Percentiles rank a stretch among this genome's conserved stretches.
phyloP scores from a whole-genome alignment of 2,113 vertebrate species.

The Felis catus region DNA sequence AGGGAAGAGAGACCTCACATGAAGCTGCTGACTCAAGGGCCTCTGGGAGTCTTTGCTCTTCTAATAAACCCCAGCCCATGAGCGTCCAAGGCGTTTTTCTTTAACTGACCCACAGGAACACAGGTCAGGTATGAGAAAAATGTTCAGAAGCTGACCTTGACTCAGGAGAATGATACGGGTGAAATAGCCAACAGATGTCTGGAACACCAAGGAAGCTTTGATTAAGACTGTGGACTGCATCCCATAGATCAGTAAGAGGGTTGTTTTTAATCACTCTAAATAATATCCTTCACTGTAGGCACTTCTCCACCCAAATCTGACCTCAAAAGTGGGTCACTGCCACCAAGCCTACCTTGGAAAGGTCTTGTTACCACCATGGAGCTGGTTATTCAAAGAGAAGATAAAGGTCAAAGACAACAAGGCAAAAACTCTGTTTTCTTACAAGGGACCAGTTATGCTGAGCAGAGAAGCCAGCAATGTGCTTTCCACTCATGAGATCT shows the following conservation, averaged over 20 bases:
- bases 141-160: slow-evolving; percentile 57
- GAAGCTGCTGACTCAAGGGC: slow-evolving; percentile 31
- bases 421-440: not conserved
- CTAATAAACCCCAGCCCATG: not conserved
- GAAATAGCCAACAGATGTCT: slow-evolving; percentile 37
- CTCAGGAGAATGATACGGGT: not conserved
- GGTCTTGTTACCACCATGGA: not conserved
- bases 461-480: not conserved
- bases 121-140: slow-evolving; percentile 56
- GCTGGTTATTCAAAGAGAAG: not conserved
- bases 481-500: not conserved
- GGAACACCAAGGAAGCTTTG: not conserved
- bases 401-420: not conserved
- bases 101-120: slow-evolving; percentile 59
- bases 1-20: slow-evolving; percentile 41
- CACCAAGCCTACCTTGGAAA: not conserved
- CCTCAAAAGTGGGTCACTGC: not conserved
- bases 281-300: not conserved
- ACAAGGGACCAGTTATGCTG: not conserved
- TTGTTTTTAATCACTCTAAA: not conserved
- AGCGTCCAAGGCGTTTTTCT: slow-evolving; percentile 44
- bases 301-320: not conserved
- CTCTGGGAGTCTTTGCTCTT: slow-evolving; percentile 14
- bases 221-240: not conserved
- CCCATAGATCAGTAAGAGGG: not conserved